Conservation (phyloP, 2,888 invertebrate genomes). For the Hanleya hanleyi region DNA sequence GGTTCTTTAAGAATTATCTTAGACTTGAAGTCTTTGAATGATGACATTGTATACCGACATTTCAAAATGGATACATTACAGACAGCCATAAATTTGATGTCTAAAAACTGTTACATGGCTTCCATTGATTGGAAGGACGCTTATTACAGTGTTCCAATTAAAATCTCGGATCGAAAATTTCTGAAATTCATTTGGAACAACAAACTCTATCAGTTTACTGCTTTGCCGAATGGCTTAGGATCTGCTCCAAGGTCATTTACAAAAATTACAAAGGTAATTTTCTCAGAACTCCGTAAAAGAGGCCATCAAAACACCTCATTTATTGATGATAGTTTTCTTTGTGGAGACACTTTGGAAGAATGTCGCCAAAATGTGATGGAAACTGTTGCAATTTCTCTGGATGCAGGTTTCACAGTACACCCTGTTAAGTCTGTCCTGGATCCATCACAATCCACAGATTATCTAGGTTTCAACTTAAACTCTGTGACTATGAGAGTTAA, state of each 20-base stretch:
- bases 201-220: background rate
- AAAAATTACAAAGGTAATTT: background rate
- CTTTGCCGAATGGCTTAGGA: background rate
- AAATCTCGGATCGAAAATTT: background rate
- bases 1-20: background rate
- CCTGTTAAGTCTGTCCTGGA: constrained; percentile 3
- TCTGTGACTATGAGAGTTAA: constrained; percentile 7
- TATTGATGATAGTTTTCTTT: background rate
- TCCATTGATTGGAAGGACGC: background rate
- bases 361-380: background rate
- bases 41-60: background rate
- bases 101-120: too few species aligned
- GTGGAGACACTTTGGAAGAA: background rate
- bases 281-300: background rate
- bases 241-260: background rate
- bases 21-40: background rate
- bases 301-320: too few species aligned
- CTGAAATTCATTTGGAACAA: background rate
- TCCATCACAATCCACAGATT: background rate
- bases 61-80: background rate
- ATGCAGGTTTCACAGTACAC: background rate
- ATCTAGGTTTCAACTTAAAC: constrained; percentile 17
- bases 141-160: background rate
- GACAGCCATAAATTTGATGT: too few species aligned
- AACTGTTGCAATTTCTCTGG: background rate